A percentile compares a stretch with the other conserved stretches of the same genome.
Conservation (phyloP, 2,888 invertebrate genomes). For the Cryptophagus acutangulus region DNA sequence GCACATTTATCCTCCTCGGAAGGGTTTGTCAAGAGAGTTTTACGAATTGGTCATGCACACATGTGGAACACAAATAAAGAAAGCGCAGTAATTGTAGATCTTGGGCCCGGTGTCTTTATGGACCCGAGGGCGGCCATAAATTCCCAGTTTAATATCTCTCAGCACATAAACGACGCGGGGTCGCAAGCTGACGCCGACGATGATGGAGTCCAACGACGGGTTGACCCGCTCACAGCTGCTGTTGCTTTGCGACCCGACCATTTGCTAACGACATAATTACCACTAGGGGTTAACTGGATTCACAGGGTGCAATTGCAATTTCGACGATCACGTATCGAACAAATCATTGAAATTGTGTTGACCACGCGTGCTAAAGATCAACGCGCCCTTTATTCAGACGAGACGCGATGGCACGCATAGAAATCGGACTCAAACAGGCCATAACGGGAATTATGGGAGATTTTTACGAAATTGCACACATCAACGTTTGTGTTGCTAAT, state of each 20-base stretch:
- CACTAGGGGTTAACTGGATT: constrained; percentile 28
- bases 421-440: constrained; percentile 47
- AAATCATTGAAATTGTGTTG: constrained; percentile 44
- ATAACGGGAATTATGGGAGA: constrained; percentile 43
- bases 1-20: no score
- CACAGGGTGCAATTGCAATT: constrained; percentile 26
- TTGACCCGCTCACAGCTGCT: constrained; percentile 42
- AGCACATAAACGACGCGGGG: constrained; percentile 40
- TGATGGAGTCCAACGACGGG: constrained; percentile 40
- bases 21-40: constrained; percentile 1
- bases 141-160: constrained; percentile 48
- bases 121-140: constrained; percentile 42
- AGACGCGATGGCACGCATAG: constrained; percentile 40
- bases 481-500: no score
- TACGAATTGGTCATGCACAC: constrained; percentile 24
- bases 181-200: constrained; percentile 48
- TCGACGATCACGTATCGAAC: constrained; percentile 43
- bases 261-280: constrained; percentile 46
- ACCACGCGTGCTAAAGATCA: constrained; percentile 41
- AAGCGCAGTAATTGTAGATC: constrained; percentile 41
- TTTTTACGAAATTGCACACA: constrained; percentile 43
- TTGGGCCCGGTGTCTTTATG: constrained; percentile 37
- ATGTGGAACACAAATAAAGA: constrained; percentile 35
- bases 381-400: constrained; percentile 27
- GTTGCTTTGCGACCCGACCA: constrained; percentile 33